Percentiles rank a stretch among this genome's conserved stretches.
These are phyloP conservation scores for Catocala fraxini DNA, from an alignment of 2,888 invertebrate species.

Conservation along the genomic window DNA sequence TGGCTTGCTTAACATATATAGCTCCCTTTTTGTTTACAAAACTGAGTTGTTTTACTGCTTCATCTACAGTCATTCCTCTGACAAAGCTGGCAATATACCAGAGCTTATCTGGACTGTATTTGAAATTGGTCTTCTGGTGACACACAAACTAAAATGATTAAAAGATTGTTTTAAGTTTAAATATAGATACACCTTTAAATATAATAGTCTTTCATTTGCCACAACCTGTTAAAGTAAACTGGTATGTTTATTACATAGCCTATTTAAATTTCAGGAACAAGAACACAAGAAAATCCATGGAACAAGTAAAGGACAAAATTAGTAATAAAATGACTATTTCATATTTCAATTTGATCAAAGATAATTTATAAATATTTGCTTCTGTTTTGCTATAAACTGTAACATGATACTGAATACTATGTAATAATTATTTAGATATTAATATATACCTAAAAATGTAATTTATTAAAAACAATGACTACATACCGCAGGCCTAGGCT, in stretches of 20 bases:
- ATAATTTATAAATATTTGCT: too few species aligned
- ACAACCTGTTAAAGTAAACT: background rate
- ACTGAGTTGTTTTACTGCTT: slow-evolving; percentile 96
- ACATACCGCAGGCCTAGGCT: slow-evolving; percentile 94
- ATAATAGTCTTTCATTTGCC: background rate
- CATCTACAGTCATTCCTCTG: slow-evolving; percentile 97
- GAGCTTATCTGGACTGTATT: slow-evolving; percentile 97
- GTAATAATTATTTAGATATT: too few species aligned
- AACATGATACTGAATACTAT: too few species aligned
- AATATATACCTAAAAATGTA: too few species aligned
- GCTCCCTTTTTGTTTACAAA: slow-evolving; percentile 95
- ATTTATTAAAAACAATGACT: slow-evolving; percentile 2
- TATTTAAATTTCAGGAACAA: slow-evolving; percentile 29
- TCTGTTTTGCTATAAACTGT: too few species aligned
- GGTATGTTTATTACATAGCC: background rate
- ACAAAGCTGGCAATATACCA: slow-evolving; percentile 96
- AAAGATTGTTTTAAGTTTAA: slow-evolving; percentile 7
- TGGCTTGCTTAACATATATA: slow-evolving; percentile 90
- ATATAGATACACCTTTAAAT: background rate
- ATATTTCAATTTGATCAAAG: background rate
- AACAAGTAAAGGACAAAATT: background rate
- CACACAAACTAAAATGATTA: slow-evolving; percentile 92
- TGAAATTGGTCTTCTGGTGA: slow-evolving; percentile 94
- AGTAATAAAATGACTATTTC: background rate
- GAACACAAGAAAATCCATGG: slow-evolving; percentile 9